Evolutionary conservation across 2,113 vertebrate genomes (phyloP).

Genomic region (Limanda limanda): DNA sequence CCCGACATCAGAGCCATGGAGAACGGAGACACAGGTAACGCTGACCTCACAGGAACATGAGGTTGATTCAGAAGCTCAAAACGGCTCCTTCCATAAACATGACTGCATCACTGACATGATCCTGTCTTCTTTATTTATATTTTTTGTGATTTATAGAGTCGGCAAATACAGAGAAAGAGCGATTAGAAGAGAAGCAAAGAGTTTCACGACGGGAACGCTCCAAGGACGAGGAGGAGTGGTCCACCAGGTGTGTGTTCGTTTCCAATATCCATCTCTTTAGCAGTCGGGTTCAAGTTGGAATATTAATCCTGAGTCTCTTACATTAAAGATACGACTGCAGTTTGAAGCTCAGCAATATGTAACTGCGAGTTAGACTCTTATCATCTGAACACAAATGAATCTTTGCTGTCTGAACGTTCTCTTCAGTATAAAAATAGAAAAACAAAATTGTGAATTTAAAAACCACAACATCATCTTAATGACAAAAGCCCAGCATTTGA

Average conservation of each 20-base stretch:
- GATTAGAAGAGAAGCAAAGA: constrained; percentile 95
- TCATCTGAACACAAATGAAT: too few relatives aligned
- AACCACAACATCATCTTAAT: too few relatives aligned
- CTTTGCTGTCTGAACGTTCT: too few relatives aligned
- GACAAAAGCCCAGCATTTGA: too few relatives aligned
- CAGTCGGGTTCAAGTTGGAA: too few relatives aligned
- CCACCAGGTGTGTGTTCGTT: constrained; percentile 86
- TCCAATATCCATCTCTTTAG: too few relatives aligned
- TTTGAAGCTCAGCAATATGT: too few relatives aligned
- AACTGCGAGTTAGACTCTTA: too few relatives aligned
- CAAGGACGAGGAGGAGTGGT: constrained; percentile 89
- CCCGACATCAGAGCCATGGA: constrained; percentile 96
- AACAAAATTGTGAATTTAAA: too few relatives aligned
- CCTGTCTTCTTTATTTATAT: background rate
- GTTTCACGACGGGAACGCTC: constrained; percentile 89
- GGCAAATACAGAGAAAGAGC: constrained; percentile 92
- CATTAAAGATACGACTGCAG: too few relatives aligned
- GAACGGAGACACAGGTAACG: constrained; percentile 90
- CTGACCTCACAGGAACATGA: background rate
- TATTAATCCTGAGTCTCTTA: too few relatives aligned
- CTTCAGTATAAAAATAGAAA: too few relatives aligned
- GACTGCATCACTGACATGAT: background rate
- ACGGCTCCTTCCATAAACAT: background rate
- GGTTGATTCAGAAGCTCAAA: background rate
- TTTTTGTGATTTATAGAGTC: constrained; percentile 79